A percentile compares a stretch with the other conserved stretches of the same genome.
phyloP scores from a whole-genome alignment of 2,797 vertebrate genomes.

The Pseudotriccus pelzelni region DNA sequence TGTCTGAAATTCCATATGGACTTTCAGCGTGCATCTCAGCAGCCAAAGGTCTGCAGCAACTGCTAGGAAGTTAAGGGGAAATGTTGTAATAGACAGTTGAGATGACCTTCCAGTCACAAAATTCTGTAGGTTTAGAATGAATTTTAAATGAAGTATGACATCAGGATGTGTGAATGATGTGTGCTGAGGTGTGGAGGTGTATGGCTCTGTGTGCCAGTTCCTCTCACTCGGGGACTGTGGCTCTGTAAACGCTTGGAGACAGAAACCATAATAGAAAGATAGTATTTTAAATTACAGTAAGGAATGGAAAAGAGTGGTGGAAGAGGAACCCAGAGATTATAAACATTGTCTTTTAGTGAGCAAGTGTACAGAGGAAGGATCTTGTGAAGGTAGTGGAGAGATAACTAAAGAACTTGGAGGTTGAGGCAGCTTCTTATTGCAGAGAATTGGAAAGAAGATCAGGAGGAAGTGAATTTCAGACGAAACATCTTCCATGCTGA shows the following conservation, averaged over 20 bases:
- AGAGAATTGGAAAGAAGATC: neutral
- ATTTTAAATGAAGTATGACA: neutral
- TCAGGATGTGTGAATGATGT: neutral
- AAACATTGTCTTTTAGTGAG: neutral
- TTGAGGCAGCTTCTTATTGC: neutral
- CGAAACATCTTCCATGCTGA: neutral
- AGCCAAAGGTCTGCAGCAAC: neutral
- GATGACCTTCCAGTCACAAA: neutral
- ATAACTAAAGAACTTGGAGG: neutral
- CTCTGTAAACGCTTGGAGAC: neutral
- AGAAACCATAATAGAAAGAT: neutral
- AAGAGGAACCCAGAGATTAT: neutral
- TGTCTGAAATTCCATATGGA: neutral
- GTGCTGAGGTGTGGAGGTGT: neutral
- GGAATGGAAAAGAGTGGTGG: neutral
- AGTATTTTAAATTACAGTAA: neutral
- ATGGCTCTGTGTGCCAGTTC: neutral
- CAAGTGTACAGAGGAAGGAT: neutral
- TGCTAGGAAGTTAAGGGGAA: neutral
- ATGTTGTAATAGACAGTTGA: neutral
- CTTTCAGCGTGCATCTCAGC: neutral
- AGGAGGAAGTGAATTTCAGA: neutral
- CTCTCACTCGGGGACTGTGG: neutral
- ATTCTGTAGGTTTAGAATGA: neutral
- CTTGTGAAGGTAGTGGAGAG: neutral